phyloP scores from a whole-genome alignment of 2,797 vertebrate species.

The Lophius americanus region DNA sequence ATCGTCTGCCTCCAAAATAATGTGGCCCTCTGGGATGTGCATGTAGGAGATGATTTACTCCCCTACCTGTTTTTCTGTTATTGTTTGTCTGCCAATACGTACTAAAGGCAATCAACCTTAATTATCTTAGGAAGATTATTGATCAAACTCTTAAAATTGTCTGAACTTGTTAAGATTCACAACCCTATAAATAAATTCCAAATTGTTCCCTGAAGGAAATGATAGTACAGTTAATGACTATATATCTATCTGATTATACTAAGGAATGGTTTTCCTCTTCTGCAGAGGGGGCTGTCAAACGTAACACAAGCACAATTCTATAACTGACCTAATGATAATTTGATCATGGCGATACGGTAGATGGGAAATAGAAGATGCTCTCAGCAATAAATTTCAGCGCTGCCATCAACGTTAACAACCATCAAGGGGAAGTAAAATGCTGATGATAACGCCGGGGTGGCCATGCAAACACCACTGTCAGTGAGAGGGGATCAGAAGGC shows the following conservation, averaged over 20 bases:
- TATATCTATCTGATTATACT: no score
- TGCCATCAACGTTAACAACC: constrained; percentile 64
- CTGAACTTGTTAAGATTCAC: constrained; percentile 31
- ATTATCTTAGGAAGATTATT: constrained; percentile 57
- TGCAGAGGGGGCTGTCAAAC: constrained; percentile 3
- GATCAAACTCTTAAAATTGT: constrained; percentile 36
- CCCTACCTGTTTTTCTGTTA: neutral
- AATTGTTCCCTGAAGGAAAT: no score
- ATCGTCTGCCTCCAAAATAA: constrained; percentile 58
- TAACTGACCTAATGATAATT: constrained; percentile 57
- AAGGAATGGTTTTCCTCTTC: constrained; percentile 6
- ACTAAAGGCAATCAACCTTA: constrained; percentile 41
- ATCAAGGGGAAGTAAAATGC: constrained; percentile 59
- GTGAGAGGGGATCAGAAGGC: constrained; percentile 60
- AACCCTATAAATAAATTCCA: constrained; percentile 19
- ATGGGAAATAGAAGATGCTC: constrained; percentile 54
- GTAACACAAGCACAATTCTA: constrained; percentile 45
- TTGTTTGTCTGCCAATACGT: constrained; percentile 36
- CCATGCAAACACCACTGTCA: constrained; percentile 39
- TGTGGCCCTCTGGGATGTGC: constrained; percentile 50
- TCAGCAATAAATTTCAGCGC: constrained; percentile 65
- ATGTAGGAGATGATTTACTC: constrained; percentile 41
- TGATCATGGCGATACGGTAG: constrained; percentile 64
- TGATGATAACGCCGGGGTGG: constrained; percentile 45
- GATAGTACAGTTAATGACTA: no score